These are phyloP conservation scores for Semicossyphus pulcher DNA, from an alignment of 2,113 vertebrate genomes.

Conservation along the genomic window DNA sequence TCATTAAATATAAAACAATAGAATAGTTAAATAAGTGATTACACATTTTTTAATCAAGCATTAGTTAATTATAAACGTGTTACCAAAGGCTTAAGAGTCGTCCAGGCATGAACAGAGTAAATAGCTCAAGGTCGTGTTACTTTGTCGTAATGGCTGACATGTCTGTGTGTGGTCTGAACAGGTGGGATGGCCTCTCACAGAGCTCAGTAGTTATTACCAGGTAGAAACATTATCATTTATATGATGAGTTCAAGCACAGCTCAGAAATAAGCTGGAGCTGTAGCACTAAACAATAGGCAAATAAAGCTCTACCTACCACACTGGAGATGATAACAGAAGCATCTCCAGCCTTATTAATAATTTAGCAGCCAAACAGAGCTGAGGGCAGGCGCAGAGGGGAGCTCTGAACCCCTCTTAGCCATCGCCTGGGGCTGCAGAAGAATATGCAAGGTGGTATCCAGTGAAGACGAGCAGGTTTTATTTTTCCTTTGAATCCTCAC, in stretches of 20 bases:
- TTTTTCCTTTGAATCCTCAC: slow-evolving; percentile 39
- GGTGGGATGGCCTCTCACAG: background rate
- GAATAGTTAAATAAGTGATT: too few relatives aligned
- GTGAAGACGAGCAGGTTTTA: slow-evolving; percentile 43
- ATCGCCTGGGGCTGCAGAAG: slow-evolving; percentile 60
- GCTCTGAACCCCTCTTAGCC: slow-evolving; percentile 68
- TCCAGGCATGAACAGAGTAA: background rate
- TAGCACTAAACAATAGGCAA: slow-evolving; percentile 54
- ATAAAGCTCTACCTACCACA: slow-evolving; percentile 57
- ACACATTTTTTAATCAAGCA: too few relatives aligned
- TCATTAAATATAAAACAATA: too few relatives aligned
- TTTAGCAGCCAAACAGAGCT: slow-evolving; percentile 77
- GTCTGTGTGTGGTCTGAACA: slow-evolving; percentile 14
- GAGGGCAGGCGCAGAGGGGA: slow-evolving; percentile 59
- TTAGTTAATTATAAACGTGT: background rate
- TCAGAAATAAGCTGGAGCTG: slow-evolving; percentile 31
- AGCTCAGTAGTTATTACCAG: background rate
- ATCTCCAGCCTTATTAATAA: slow-evolving; percentile 81
- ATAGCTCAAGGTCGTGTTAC: slow-evolving; percentile 14
- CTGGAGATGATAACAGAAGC: slow-evolving; percentile 69
- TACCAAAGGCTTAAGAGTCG: background rate
- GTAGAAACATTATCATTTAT: background rate
- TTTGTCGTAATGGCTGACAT: background rate
- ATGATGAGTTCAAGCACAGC: slow-evolving; percentile 17
- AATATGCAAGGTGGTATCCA: slow-evolving; percentile 61